A percentile compares a stretch with the other conserved stretches of the same genome.
Evolutionary conservation across 1,140 invertebrate species (phyloP).

Genomic region (Musca domestica): DNA sequence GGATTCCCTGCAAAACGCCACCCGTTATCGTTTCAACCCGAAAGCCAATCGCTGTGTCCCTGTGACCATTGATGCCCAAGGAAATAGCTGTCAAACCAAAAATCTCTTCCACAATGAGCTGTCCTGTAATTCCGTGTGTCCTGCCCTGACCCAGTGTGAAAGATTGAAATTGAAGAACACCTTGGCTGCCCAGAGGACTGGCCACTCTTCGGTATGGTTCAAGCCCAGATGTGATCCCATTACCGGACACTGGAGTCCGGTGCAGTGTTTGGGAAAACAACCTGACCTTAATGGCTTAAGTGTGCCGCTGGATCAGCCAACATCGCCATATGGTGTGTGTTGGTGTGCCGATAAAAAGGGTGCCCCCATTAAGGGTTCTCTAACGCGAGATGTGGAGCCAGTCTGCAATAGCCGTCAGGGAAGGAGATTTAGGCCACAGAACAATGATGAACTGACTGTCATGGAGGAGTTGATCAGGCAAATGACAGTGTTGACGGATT

Average conservation of each 20-base stretch:
- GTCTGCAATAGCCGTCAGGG: slow-evolving; percentile 75
- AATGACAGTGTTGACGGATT: slow-evolving; percentile 60
- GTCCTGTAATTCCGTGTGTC: slow-evolving; percentile 80
- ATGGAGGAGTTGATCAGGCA: slow-evolving; percentile 66
- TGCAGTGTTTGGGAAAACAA: slow-evolving; percentile 70
- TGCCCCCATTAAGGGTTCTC: slow-evolving; percentile 73
- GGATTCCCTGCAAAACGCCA: slow-evolving; percentile 55
- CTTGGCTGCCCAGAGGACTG: slow-evolving; percentile 65
- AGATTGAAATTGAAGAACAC: slow-evolving; percentile 73
- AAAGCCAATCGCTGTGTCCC: slow-evolving; percentile 72
- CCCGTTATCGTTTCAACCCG: slow-evolving; percentile 76
- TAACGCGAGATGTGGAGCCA: slow-evolving; percentile 69
- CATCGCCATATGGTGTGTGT: slow-evolving; percentile 62
- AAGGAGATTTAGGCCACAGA: slow-evolving; percentile 54
- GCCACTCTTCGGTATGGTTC: slow-evolving; percentile 58
- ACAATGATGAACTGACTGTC: slow-evolving; percentile 52
- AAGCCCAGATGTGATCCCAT: slow-evolving; percentile 70
- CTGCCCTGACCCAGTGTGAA: slow-evolving; percentile 78
- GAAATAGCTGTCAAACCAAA: slow-evolving; percentile 75
- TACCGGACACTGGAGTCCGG: slow-evolving; percentile 73
- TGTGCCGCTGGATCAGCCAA: slow-evolving; percentile 3
- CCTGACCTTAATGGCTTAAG: slow-evolving; percentile 39
- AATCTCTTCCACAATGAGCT: slow-evolving; percentile 84
- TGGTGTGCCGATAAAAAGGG: slow-evolving; percentile 83
- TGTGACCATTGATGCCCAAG: slow-evolving; percentile 60